These are phyloP conservation scores for Nomada goodeniana DNA, from an alignment of 2,888 invertebrate species.

Conservation along the genomic window DNA sequence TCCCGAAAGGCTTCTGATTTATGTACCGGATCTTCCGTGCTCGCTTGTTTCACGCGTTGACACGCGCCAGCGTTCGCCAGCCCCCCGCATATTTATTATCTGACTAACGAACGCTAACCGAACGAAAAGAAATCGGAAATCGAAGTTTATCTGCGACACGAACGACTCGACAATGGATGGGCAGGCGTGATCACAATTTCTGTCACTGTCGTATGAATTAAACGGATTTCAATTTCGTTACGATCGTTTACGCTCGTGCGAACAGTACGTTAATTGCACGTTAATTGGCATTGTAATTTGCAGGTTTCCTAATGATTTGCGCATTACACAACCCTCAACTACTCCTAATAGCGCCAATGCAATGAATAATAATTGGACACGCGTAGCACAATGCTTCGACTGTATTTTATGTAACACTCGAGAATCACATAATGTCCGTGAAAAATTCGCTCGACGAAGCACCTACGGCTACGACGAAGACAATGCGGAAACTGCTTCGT, in stretches of 20 bases:
- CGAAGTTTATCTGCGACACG: slow-evolving; percentile 43
- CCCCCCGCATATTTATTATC: slow-evolving; percentile 43
- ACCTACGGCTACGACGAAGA: background rate
- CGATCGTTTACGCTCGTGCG: background rate
- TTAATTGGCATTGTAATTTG: no score
- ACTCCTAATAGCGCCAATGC: no score
- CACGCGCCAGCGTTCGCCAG: slow-evolving; percentile 29
- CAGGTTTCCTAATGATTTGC: no score
- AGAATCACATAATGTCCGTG: no score
- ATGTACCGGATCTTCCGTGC: slow-evolving; percentile 53
- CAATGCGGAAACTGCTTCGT: no score
- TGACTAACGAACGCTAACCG: slow-evolving; percentile 47
- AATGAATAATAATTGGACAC: no score
- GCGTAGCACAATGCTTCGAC: no score
- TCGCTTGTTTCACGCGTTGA: slow-evolving; percentile 44
- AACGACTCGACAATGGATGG: background rate
- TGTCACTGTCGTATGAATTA: no score
- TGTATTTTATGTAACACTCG: no score
- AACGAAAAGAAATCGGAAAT: slow-evolving; percentile 45
- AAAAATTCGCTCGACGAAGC: no score
- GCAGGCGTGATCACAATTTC: background rate
- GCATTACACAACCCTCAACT: no score
- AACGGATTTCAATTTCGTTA: background rate
- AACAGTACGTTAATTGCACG: no score
- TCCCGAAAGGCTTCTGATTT: slow-evolving; percentile 46